A percentile compares a stretch with the other conserved stretches of the same genome.
phyloP scores from a whole-genome alignment of 2,888 invertebrate species.

The Limenitis camilla region DNA sequence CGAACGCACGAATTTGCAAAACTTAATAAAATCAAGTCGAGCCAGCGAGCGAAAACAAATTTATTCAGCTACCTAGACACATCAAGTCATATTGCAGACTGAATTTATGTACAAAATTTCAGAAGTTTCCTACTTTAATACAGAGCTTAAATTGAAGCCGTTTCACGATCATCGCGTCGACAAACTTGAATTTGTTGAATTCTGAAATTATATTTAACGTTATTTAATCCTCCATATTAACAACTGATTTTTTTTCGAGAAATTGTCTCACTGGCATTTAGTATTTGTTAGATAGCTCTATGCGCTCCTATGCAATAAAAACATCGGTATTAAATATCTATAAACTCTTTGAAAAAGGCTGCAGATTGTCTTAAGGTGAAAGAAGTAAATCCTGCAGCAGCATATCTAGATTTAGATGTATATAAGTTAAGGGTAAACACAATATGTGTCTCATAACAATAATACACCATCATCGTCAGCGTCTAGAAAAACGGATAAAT shows the following conservation, averaged over 20 bases:
- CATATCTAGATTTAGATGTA: no score
- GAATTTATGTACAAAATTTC: slow-evolving; percentile 31
- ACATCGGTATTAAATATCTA: neutral
- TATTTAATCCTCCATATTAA: neutral
- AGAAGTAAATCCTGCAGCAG: no score
- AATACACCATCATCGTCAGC: no score
- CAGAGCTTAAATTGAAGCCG: slow-evolving; percentile 8
- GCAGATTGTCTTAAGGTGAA: no score
- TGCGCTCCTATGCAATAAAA: no score
- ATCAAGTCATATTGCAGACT: slow-evolving; percentile 26
- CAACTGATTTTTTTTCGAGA: neutral
- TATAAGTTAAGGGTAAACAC: no score
- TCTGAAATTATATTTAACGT: neutral
- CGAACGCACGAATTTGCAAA: slow-evolving; percentile 33
- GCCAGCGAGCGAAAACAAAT: slow-evolving; percentile 31
- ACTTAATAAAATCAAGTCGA: slow-evolving; percentile 31
- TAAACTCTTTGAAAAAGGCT: no score
- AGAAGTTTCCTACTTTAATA: slow-evolving; percentile 22
- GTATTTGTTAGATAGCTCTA: no score
- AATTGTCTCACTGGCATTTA: no score
- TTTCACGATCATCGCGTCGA: slow-evolving; percentile 7
- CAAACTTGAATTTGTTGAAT: slow-evolving; percentile 7
- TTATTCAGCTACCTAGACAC: slow-evolving; percentile 32
- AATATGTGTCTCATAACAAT: no score
- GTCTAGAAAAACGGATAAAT: no score